These are phyloP conservation scores for Geotrypetes seraphini DNA, from an alignment of 2,797 vertebrate genomes.

Conservation along the genomic window DNA sequence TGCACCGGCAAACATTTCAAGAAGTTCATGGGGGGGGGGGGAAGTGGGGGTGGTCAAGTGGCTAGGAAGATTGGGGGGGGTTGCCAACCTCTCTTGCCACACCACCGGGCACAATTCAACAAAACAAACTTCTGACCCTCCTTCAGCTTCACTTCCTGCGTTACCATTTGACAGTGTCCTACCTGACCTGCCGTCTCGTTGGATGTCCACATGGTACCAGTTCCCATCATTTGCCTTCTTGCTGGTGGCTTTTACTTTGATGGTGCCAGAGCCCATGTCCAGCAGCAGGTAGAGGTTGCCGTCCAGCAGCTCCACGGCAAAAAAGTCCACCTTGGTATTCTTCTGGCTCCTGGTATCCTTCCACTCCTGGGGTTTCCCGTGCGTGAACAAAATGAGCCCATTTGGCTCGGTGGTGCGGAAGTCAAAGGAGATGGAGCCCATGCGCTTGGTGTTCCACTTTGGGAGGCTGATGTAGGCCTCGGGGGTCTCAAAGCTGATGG, in stretches of 20 bases:
- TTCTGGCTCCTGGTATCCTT: constrained; percentile 88
- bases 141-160: too few species aligned
- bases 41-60: too few species aligned
- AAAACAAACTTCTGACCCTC: too few species aligned
- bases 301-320: constrained; percentile 91
- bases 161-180: too few species aligned
- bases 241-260: constrained; percentile 95
- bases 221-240: constrained; percentile 94
- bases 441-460: constrained; percentile 96
- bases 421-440: constrained; percentile 97
- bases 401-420: constrained; percentile 94
- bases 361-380: constrained; percentile 88
- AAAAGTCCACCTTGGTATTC: constrained; percentile 96
- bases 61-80: too few species aligned
- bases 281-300: constrained; percentile 88
- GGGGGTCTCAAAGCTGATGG: constrained; percentile 92
- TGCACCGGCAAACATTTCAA: too few species aligned
- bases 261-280: constrained; percentile 97
- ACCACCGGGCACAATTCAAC: too few species aligned
- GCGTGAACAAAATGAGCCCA: constrained; percentile 93
- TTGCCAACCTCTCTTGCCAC: too few species aligned
- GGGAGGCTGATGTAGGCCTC: constrained; percentile 95
- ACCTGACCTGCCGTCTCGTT: constrained; percentile 94
- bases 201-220: constrained; percentile 98
- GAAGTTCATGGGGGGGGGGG: too few species aligned